Percentiles rank a stretch among this genome's conserved stretches.
Evolutionary conservation across 1,140 invertebrate species (phyloP).

Genomic region (Achroia grisella): DNA sequence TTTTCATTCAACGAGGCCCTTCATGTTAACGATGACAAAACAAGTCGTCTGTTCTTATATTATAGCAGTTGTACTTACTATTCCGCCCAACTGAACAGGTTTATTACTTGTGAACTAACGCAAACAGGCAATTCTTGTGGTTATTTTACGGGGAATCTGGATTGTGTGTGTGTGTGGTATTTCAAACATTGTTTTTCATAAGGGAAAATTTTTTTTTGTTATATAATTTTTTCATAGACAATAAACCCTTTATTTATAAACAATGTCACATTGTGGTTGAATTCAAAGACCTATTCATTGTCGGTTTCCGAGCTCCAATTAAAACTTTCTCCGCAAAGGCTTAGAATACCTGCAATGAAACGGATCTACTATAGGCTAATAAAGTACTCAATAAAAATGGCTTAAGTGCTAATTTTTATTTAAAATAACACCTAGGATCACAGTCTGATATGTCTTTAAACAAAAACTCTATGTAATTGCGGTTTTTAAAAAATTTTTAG

Average conservation of each 20-base stretch:
- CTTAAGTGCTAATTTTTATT: no score
- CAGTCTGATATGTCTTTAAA: no score
- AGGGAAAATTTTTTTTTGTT: no score
- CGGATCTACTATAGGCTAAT: no score
- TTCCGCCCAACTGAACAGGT: conserved; percentile 18
- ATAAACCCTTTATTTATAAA: neutral
- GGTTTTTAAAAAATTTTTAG: no score
- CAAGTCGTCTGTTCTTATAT: conserved; percentile 14
- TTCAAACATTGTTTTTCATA: no score
- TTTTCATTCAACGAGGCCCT: conserved; percentile 1
- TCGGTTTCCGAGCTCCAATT: conserved; percentile 31
- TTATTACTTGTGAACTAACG: conserved; percentile 16
- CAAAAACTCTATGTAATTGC: no score
- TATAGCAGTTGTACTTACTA: conserved; percentile 14
- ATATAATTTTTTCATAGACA: no score
- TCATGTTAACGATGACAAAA: conserved; percentile 13
- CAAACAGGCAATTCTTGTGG: conserved; percentile 3
- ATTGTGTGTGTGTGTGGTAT: no score
- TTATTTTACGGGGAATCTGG: conserved; percentile 9
- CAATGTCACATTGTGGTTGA: conserved; percentile 18
- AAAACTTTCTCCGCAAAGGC: conserved; percentile 30
- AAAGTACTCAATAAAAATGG: no score
- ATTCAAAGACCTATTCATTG: neutral
- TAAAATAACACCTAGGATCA: no score
- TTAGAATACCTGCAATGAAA: no score